Base-by-base conservation (phyloP, 1,140 invertebrate genomes). In the Drosophila repleta region DNA sequence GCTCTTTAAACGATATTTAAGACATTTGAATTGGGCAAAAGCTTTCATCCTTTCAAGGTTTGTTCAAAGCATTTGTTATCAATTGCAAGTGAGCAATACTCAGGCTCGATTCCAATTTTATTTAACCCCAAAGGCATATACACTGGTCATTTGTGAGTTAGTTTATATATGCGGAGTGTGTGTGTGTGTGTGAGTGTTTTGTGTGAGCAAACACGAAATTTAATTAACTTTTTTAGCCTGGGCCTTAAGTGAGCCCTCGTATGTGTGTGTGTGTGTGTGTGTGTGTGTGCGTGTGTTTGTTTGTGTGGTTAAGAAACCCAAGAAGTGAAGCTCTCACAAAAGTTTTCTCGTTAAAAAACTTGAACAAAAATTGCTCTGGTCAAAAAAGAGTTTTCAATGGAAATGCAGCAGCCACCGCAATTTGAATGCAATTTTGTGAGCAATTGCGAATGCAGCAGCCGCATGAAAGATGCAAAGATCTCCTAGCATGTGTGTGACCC, bases 261-360 rank as follows among this genome's bases (percentile, higher is more conserved):
- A n/a, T 5, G 21, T 61, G 20, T 45, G 61, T 53, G 20, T 57
- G 3, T 15, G 62, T 15, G 39, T 15, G 39, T 55, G 43, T 43
- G 49, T 65, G 29, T 60, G 68, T 73, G 69, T 53, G 64, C 52
- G 62, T 15, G 39, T 15, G 39, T 55, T 37, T 43, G 49, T 65
- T 29, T 60, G 68, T 73, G 69, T 53, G 64, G 45, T 45, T 45
- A 60, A 39, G 46, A 60, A 77, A 71, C 46, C 57, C 52, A 66
- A 64, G 43, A 64, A 58, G 35, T 61, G 39, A 26, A 41, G 60
- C 60, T 60, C 41, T 65, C 43, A 65, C 52, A 79, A 90, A 90
- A 90, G 69, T 90, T 90, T 90, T 90, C 87, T 90, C 87, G 88
- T 90, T 90, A 90, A 87, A 90, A 90, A 82, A 82, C 76, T 82